phyloP scores from a whole-genome alignment of 2,888 invertebrate species.

The Sicus ferrugineus region DNA sequence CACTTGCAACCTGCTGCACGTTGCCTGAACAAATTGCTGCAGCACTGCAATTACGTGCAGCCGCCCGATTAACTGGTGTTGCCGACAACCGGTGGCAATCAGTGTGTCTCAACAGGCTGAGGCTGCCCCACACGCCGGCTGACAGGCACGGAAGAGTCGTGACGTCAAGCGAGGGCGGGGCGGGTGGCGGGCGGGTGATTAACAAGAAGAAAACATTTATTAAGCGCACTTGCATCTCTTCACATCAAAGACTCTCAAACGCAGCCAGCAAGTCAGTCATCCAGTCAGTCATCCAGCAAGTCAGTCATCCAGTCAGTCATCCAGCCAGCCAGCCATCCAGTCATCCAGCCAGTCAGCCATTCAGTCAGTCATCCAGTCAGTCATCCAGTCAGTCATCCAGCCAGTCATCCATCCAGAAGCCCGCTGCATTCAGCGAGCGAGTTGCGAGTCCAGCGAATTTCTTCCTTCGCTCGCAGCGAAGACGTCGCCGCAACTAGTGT shows the following conservation, averaged over 20 bases:
- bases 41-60: constrained; percentile 50
- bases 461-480: constrained; percentile 20
- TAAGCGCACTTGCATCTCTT: constrained; percentile 28
- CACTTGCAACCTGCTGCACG: constrained; percentile 7
- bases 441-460: not conserved
- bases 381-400: too few species aligned
- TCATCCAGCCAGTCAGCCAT: not conserved
- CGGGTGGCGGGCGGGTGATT: constrained; percentile 1
- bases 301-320: not conserved
- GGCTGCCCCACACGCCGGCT: not conserved
- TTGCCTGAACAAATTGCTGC: constrained; percentile 44
- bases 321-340: constrained; percentile 3
- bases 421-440: not conserved
- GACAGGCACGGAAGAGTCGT: not conserved
- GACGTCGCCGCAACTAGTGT: constrained; percentile 22
- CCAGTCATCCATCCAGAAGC: not conserved
- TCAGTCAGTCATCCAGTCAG: not conserved
- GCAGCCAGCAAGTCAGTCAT: constrained; percentile 5
- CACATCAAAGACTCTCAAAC: constrained; percentile 18
- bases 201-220: constrained; percentile 25
- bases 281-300: too few species aligned
- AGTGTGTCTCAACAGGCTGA: constrained; percentile 4
- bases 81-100: constrained; percentile 31
- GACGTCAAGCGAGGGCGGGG: not conserved
- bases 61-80: constrained; percentile 28